These are phyloP conservation scores for Acanthosepion esculentum DNA, from an alignment of 2,888 invertebrate species.

Conservation along the genomic window DNA sequence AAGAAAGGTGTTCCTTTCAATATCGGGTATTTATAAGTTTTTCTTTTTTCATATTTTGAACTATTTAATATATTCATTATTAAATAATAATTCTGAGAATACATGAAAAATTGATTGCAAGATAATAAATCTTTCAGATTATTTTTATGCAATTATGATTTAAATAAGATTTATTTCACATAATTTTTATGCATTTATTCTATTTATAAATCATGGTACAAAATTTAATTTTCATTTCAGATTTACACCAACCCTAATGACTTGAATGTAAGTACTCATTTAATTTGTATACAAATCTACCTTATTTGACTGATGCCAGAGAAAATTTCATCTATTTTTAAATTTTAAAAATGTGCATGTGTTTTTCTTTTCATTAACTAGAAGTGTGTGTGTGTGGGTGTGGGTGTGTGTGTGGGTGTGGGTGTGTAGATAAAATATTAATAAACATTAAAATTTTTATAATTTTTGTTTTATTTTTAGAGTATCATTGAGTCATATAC, in stretches of 20 bases:
- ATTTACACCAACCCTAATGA: constrained; percentile 72
- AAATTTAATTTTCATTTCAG: constrained; percentile 59
- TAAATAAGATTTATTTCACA: background rate
- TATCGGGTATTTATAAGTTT: background rate
- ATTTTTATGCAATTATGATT: background rate
- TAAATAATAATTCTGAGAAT: background rate
- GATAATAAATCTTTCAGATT: too few species aligned
- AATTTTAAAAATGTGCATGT: background rate
- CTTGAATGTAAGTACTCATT: constrained; percentile 68
- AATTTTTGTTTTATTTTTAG: constrained; percentile 59
- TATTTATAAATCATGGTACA: background rate
- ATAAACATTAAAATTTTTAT: background rate
- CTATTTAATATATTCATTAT: background rate
- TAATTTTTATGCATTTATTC: background rate
- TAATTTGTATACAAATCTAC: background rate
- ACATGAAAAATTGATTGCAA: background rate
- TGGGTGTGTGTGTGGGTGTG: background rate
- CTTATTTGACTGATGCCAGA: background rate
- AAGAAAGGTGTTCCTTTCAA: background rate
- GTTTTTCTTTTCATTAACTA: background rate
- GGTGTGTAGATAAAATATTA: background rate
- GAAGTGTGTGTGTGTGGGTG: too few species aligned
- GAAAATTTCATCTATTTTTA: background rate
- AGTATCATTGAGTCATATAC: constrained; percentile 75
- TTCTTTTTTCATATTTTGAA: background rate